These are phyloP conservation scores for Eristalis pertinax DNA, from an alignment of 2,888 invertebrate genomes.

Conservation along the genomic window DNA sequence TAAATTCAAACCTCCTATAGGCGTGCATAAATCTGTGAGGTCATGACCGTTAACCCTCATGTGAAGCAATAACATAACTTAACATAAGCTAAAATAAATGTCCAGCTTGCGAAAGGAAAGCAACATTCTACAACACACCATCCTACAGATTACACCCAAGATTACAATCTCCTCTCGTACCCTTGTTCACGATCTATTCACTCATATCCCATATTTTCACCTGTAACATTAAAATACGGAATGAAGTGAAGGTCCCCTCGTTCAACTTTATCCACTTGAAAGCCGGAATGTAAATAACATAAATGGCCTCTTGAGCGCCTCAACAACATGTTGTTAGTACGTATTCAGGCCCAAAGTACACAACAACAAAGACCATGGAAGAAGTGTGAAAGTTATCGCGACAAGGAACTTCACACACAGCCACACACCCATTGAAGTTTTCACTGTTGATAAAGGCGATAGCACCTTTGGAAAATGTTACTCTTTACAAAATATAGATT, in stretches of 20 bases:
- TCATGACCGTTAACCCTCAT: background rate
- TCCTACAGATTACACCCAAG: conserved; percentile 24
- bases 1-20: too few relatives aligned
- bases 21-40: background rate
- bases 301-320: conserved; percentile 50
- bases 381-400: conserved; percentile 48
- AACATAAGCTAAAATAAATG: background rate
- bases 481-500: background rate
- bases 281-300: conserved; percentile 54
- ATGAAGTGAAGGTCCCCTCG: background rate
- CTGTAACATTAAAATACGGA: conserved; percentile 26
- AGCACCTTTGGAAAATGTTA: conserved; percentile 34
- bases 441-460: conserved; percentile 31
- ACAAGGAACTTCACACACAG: conserved; percentile 35
- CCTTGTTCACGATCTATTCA: conserved; percentile 14
- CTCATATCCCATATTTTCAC: conserved; percentile 5
- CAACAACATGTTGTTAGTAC: conserved; percentile 49
- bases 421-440: conserved; percentile 9
- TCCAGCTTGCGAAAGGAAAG: background rate
- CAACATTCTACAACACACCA: background rate
- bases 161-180: conserved; percentile 20
- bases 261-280: conserved; percentile 12
- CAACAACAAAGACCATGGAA: background rate
- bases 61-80: background rate
- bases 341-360: conserved; percentile 13